Evolutionary conservation across 2,888 invertebrate species (phyloP), one percentile per base, ranked within the genome.

Genomic region (Drosophila prolongata): DNA sequence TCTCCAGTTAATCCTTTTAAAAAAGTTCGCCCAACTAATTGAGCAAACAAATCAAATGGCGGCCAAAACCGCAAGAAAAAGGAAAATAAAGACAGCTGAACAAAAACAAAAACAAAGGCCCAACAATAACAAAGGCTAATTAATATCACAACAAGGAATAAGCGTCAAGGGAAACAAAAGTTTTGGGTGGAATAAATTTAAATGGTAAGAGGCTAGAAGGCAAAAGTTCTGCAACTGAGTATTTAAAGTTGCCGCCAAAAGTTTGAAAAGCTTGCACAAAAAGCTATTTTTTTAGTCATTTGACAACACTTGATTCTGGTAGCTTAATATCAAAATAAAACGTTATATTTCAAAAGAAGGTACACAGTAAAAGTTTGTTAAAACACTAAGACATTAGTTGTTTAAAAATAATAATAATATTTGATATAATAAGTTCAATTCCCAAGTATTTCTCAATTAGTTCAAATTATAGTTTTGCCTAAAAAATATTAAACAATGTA

Each of bases 11-110:
- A 68, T 68, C 68, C 68, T 40, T 68, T 68, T 68, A 42, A 46
- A 68, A 68, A 68, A 67, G 52, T 70, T 68, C 42, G 46, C 43
- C 57, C 46, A 69, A 70, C 68, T 68, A 68, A 68, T 68, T 68
- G 58, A 53, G 57, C 70, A 53, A 38, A 68, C 68, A 68, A 68
- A 68, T 68, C 70, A 68, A 65, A 65, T 65, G 50, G 52, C 44
- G 16, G 44, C 44, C 50, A 44, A 64, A 65, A 65, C 64, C 50
- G 44, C 66, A 66, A 38, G 42, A 66, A 52, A 8, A 50, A 24
- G 24, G 30, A 44, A 42, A 19, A 14, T 3, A 42, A 42, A 43
- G 11, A 11, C 11, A 24, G 47, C 11, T 34, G 11, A 16, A 44
- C 16, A 30, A 50, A 19, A 50, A 50, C 16, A 24, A 10, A 24